Percentiles rank a stretch among this genome's conserved stretches.
These are phyloP conservation scores for Acleris holmiana DNA, from an alignment of 2,888 invertebrate genomes.

Conservation along the genomic window DNA sequence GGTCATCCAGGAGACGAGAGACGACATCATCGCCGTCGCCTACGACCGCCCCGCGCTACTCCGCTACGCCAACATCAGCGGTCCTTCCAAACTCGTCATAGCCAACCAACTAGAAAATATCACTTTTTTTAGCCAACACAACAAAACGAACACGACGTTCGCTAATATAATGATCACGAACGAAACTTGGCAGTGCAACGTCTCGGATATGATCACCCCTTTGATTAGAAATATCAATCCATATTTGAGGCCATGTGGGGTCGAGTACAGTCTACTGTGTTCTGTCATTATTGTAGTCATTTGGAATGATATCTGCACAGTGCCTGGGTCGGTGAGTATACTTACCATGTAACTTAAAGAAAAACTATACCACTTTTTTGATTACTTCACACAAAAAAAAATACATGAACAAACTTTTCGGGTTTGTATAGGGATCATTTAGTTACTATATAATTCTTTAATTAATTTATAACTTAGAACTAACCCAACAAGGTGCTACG, in stretches of 20 bases:
- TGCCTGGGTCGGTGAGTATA: slow-evolving; percentile 73
- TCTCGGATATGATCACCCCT: slow-evolving; percentile 84
- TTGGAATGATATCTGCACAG: slow-evolving; percentile 89
- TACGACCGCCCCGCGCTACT: slow-evolving; percentile 63
- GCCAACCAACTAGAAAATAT: slow-evolving; percentile 55
- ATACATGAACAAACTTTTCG: no score
- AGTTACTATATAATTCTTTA: no score
- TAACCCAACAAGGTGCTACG: no score
- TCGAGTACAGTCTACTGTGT: slow-evolving; percentile 92
- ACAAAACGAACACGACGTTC: slow-evolving; percentile 34
- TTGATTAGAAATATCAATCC: slow-evolving; percentile 88
- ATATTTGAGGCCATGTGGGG: slow-evolving; percentile 91
- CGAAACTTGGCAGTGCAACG: slow-evolving; percentile 69
- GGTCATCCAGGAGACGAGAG: slow-evolving; percentile 93
- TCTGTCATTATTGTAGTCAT: slow-evolving; percentile 91
- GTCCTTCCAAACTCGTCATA: slow-evolving; percentile 54
- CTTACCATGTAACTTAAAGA: no score
- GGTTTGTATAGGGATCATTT: no score
- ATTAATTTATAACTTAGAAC: no score
- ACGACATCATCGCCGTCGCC: slow-evolving; percentile 88
- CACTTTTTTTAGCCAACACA: slow-evolving; percentile 49
- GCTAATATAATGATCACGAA: slow-evolving; percentile 51
- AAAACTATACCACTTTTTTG: no score
- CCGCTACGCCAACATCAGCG: slow-evolving; percentile 68
- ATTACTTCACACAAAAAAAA: no score